Percentiles rank a stretch among this genome's conserved stretches.
phyloP scores from a whole-genome alignment of 2,113 vertebrate species.

The Pseudopodoces humilis region DNA sequence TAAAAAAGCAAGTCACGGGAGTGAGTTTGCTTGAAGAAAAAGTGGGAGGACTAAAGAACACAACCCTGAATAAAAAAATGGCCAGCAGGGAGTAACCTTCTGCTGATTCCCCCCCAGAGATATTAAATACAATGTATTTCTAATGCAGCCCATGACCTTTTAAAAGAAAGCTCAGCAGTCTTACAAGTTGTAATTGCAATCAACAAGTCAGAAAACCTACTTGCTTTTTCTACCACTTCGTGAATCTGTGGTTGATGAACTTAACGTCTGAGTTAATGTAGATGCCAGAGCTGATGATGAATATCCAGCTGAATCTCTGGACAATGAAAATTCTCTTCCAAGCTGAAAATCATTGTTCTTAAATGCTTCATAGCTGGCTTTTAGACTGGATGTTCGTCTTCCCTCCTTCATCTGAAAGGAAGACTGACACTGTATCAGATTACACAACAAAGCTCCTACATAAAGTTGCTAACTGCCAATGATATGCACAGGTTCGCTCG shows the following conservation, averaged over 20 bases:
- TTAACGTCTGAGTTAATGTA: constrained; percentile 91
- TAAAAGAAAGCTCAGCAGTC: background rate
- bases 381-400: constrained; percentile 93
- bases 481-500: background rate
- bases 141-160: background rate
- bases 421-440: background rate
- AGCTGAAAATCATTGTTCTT: constrained; percentile 98
- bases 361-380: constrained; percentile 98
- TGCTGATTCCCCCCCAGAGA: background rate
- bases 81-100: background rate
- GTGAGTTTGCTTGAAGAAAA: background rate
- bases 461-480: background rate
- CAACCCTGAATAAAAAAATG: background rate
- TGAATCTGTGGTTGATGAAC: constrained; percentile 85
- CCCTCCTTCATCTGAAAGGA: constrained; percentile 95
- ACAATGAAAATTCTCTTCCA: constrained; percentile 88
- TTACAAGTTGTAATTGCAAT: background rate
- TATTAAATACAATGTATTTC: background rate
- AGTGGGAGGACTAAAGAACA: background rate
- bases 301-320: constrained; percentile 84
- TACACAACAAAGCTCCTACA: background rate
- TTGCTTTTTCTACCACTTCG: constrained; percentile 95
- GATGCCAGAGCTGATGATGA: constrained; percentile 93
- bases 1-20: background rate
- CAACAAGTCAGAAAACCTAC: constrained; percentile 73